phyloP scores from a whole-genome alignment of 2,113 vertebrate species.

The Chiloscyllium plagiosum region DNA sequence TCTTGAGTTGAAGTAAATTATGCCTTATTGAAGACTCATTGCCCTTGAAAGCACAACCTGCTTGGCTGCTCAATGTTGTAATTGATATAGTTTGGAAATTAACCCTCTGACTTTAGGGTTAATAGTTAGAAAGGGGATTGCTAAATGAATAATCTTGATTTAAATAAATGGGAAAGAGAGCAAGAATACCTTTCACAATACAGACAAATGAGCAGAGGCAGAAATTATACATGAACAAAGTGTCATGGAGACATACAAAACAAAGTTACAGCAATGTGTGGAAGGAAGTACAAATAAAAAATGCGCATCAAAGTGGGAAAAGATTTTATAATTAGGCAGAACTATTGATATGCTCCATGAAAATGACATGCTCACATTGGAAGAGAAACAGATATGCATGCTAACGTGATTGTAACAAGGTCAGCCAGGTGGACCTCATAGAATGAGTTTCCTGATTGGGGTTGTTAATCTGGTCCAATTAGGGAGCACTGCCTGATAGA shows the following conservation, averaged over 20 bases:
- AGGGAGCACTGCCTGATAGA: too few relatives aligned
- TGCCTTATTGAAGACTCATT: not conserved
- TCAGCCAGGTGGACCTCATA: too few relatives aligned
- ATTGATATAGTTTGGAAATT: not conserved
- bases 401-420: too few relatives aligned
- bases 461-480: too few relatives aligned
- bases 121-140: not conserved
- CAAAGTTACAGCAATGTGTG: not conserved
- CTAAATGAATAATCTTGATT: not conserved
- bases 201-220: not conserved
- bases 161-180: not conserved
- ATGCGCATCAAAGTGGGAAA: not conserved
- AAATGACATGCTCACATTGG: not conserved
- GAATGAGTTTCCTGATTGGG: too few relatives aligned
- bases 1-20: not conserved
- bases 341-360: not conserved
- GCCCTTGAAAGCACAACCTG: too few relatives aligned
- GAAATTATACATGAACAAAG: not conserved
- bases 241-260: not conserved
- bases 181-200: not conserved
- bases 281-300: not conserved
- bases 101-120: not conserved
- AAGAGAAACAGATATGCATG: not conserved
- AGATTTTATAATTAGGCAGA: not conserved
- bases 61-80: too few relatives aligned